Conservation (phyloP, 2,113 vertebrate genomes). For the Clinocottus analis region DNA sequence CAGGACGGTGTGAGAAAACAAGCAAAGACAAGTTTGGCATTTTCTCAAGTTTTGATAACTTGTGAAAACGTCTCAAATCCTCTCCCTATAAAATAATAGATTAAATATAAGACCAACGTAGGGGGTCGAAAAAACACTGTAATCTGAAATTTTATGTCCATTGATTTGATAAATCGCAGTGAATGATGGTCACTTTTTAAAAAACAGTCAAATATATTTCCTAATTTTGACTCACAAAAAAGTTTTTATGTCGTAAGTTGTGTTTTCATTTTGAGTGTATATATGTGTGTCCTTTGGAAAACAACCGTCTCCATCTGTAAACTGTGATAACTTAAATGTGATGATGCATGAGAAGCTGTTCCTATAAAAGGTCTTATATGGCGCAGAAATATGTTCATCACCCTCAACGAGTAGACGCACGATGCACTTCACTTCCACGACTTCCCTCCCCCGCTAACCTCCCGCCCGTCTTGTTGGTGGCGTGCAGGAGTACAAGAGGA, state of each 20-base stretch:
- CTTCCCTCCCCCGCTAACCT: neutral
- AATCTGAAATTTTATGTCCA: neutral
- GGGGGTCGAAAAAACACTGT: too few relatives aligned
- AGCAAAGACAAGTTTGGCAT: too few relatives aligned
- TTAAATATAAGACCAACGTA: neutral
- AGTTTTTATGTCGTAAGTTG: neutral
- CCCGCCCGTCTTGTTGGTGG: neutral
- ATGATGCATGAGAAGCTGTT: too few relatives aligned
- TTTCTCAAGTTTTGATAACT: neutral
- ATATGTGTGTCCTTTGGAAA: neutral
- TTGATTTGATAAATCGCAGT: neutral
- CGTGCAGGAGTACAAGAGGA: constrained; percentile 95
- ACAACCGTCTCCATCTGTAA: neutral
- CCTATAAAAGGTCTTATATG: too few relatives aligned
- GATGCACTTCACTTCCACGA: neutral
- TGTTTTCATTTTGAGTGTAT: neutral
- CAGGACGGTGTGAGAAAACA: too few relatives aligned
- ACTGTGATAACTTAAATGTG: neutral
- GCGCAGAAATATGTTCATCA: neutral
- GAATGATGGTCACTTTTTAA: neutral
- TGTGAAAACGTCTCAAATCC: neutral
- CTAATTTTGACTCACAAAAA: neutral
- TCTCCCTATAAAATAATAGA: neutral
- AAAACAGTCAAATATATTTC: neutral
- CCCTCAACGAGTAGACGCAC: neutral